Base-by-base conservation (phyloP, 64 coral and sea anemone genomes). In the Orbicella faveolata region DNA sequence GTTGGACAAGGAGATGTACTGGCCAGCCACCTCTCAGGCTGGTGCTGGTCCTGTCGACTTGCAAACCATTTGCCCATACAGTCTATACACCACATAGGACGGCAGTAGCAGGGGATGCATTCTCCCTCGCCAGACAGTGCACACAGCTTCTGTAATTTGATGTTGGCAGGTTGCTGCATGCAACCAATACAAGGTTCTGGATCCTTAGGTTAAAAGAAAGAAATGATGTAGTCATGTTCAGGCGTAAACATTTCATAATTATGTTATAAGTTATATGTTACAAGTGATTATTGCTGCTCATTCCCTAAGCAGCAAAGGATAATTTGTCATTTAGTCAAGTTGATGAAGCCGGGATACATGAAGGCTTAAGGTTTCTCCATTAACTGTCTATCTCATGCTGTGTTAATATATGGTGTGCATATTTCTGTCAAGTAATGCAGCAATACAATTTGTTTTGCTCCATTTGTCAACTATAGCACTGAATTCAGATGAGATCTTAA, bases 21-120 rank as follows among this genome's bases (percentile, higher is more conserved):
- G 2, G 93, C 92, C 93, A 98, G 68, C 96, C 96, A 98, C 4
- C 63, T 87, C 1, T 94, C 93, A 34, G 96, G 96, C 20, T 91
- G 30, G 1, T 88, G 89, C 44, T 98, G 96, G 63, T 98, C 93
- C 33, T 98, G 96, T 2, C 93, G 93, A 89, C 96, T 98, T 55
- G 96, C 96, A 98, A 95, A 98, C 96, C 96, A 98, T 26, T 98
- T 98, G 36, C 96, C 96, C 96, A 98, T 98, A 72, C 96, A 98
- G 74, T 98, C 93, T 36, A 98, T 79, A 83, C 96, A 98, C 96
- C 96, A 98, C 96, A 98, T 98, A 1, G 96, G 90, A 6, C 96
- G 87, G 52, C 96, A 98, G 44, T 90, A 98, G 79, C 96, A 98
- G 20, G 90, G 80, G n/a, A 98, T 90, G 77, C 96, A 98, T 25